These are phyloP conservation scores for Thunnus albacares DNA, from an alignment of 2,797 vertebrate species.

Conservation along the genomic window DNA sequence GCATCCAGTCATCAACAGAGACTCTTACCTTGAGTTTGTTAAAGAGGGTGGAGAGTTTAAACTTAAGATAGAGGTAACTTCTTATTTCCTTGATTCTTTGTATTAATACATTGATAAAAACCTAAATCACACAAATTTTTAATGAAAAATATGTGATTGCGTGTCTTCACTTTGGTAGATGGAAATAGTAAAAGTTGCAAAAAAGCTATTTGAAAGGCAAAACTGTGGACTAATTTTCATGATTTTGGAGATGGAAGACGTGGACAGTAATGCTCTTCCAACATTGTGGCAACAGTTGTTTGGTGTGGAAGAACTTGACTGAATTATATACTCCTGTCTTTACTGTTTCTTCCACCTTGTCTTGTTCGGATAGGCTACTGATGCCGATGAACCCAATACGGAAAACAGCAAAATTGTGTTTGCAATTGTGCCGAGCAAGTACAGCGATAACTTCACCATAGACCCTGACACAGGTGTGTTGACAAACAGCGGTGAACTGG, in stretches of 20 bases:
- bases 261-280: background rate
- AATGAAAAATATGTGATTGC: background rate
- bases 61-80: constrained; percentile 77
- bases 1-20: constrained; percentile 77
- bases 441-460: constrained; percentile 90
- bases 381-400: constrained; percentile 86
- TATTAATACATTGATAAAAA: background rate
- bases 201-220: background rate
- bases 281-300: background rate
- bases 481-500: constrained; percentile 81
- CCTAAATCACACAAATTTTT: background rate
- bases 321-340: background rate
- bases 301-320: background rate
- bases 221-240: background rate
- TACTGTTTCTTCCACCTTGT: constrained; percentile 17
- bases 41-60: constrained; percentile 76
- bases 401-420: constrained; percentile 89
- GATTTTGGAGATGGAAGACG: background rate
- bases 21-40: constrained; percentile 85
- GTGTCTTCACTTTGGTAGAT: background rate
- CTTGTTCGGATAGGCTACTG: constrained; percentile 86
- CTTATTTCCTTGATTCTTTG: background rate
- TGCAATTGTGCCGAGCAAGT: constrained; percentile 79
- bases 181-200: background rate
- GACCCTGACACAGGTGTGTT: constrained; percentile 79